Evolutionary conservation across 2,888 invertebrate species (phyloP).

Genomic region (Rhamnusium bicolor): DNA sequence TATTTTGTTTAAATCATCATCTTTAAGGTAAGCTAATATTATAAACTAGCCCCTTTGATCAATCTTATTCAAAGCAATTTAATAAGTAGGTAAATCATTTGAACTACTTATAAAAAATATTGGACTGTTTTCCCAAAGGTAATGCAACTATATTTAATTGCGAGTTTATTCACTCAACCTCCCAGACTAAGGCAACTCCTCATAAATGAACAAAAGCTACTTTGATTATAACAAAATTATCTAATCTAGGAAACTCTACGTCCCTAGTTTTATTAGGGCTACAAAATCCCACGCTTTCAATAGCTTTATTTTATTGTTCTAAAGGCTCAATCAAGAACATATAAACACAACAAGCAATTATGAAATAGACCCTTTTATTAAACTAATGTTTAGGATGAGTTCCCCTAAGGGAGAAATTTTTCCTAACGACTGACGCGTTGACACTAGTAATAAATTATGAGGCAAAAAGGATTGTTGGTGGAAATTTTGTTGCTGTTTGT

Average conservation of each 20-base stretch:
- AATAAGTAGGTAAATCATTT: too few relatives aligned
- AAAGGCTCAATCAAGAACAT: background rate
- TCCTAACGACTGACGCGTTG: constrained; percentile 4
- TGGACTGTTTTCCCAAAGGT: too few relatives aligned
- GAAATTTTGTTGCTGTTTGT: constrained; percentile 1
- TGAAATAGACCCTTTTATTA: constrained; percentile 17
- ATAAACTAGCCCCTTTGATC: too few relatives aligned
- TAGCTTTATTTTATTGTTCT: background rate
- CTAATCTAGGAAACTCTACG: background rate
- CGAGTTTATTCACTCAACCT: too few relatives aligned
- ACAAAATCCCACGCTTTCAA: constrained; percentile 6
- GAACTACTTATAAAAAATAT: too few relatives aligned
- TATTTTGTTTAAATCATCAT: too few relatives aligned
- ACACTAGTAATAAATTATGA: constrained; percentile 9
- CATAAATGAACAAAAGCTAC: background rate
- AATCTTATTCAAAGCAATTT: too few relatives aligned
- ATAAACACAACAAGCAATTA: constrained; percentile 11
- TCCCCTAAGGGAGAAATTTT: constrained; percentile 11
- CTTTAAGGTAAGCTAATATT: too few relatives aligned
- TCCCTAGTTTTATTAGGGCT: background rate
- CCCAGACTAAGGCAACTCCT: background rate
- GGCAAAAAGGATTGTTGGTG: background rate
- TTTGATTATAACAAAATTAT: background rate
- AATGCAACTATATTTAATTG: too few relatives aligned
- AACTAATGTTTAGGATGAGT: constrained; percentile 6